phyloP scores from a whole-genome alignment of 2,113 vertebrate species.

The Galemys pyrenaicus region DNA sequence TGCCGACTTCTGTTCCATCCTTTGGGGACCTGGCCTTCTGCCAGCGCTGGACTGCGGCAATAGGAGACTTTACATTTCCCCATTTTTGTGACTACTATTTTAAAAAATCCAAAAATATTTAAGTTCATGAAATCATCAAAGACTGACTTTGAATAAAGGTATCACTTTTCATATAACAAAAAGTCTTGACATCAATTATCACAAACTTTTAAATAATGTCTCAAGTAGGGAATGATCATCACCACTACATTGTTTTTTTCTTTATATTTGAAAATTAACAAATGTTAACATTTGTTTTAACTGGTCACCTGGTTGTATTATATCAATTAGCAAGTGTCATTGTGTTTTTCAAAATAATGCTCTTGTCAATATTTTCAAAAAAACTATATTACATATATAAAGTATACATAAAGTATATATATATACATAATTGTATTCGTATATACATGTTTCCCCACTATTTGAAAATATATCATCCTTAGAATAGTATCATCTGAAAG shows the following conservation, averaged over 20 bases:
- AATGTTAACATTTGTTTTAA: slow-evolving; percentile 44
- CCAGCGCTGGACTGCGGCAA: too few relatives aligned
- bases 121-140: background rate
- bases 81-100: background rate
- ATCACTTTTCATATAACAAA: slow-evolving; percentile 19
- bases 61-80: background rate
- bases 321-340: background rate
- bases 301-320: background rate
- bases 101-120: background rate
- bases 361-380: background rate
- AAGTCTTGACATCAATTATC: slow-evolving; percentile 29
- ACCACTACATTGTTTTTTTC: slow-evolving; percentile 30
- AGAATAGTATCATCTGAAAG: background rate
- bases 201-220: slow-evolving; percentile 25
- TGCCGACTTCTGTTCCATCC: too few relatives aligned
- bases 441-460: background rate
- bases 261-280: background rate
- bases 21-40: too few relatives aligned
- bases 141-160: background rate
- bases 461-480: background rate
- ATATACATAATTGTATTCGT: too few relatives aligned
- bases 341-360: slow-evolving; percentile 10
- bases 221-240: slow-evolving; percentile 11
- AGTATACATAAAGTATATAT: too few relatives aligned
- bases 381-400: background rate